Evolutionary conservation across 2,113 vertebrate genomes (phyloP), one percentile per base, ranked within the genome.

Genomic region (Nettapus auritus): DNA sequence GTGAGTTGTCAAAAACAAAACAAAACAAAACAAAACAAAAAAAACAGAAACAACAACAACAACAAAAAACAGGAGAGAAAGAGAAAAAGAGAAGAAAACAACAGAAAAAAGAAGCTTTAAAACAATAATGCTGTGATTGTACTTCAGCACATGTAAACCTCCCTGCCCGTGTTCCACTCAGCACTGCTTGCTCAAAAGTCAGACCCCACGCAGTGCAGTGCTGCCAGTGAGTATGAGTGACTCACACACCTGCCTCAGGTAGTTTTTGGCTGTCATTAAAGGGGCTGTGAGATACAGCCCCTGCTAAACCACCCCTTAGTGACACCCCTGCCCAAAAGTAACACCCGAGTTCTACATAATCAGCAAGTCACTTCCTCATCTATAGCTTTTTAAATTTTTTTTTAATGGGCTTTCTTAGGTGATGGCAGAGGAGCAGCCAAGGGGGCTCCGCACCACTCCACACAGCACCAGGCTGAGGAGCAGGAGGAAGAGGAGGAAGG

Each of bases 1-100:
- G 76, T 77, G 88, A 90, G 82, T 88, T 95, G 64, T 86, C 46
- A 52, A 28, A 42, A 62, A 38, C 59, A 26, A 42, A 60, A 38
- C 22, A 46, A 36, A 28, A 46, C n/a, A 8, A 9, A 26, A 36
- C n/a, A n/a, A n/a, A n/a, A n/a, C n/a, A n/a, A n/a, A n/a, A n/a
- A n/a, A n/a, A n/a, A n/a, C n/a, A n/a, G n/a, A n/a, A n/a, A n/a
- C n/a, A n/a, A n/a, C n/a, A n/a, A n/a, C n/a, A n/a, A n/a, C n/a
- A n/a, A n/a, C n/a, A n/a, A n/a, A n/a, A n/a, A n/a, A n/a, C n/a
- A 23, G 17, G 5, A 15, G 15, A 5, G 2, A 13, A 5, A 68
- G 0, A 42, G 5, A 26, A 48, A 9, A 42, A 18, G 4, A 80
- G 33, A 81, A 88, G 21, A 92, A 96, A 40, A 50, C 33, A 71